Conservation (phyloP, 2,888 invertebrate genomes). For the Cephus runcator region DNA sequence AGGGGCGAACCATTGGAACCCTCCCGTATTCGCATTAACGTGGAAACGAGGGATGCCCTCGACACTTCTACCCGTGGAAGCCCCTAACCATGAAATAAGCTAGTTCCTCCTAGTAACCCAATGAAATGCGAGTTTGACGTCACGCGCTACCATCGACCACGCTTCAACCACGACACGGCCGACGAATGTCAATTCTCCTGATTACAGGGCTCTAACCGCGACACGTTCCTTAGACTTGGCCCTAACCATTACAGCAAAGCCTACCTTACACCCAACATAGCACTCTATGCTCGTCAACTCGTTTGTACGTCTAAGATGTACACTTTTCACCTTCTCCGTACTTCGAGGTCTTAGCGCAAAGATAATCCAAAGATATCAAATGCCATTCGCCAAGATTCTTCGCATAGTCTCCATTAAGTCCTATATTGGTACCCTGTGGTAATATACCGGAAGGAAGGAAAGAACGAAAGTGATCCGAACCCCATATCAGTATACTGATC, state of each 20-base stretch:
- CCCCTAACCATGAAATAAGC: background rate
- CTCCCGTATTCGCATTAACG: background rate
- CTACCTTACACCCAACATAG: background rate
- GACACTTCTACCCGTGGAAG: background rate
- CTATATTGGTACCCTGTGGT: background rate
- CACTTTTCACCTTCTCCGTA: background rate
- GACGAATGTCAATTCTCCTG: background rate
- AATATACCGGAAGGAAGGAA: background rate
- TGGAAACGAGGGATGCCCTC: background rate
- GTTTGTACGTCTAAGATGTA: background rate
- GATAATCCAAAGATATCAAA: background rate
- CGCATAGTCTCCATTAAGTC: background rate
- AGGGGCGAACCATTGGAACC: background rate
- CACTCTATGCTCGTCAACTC: background rate
- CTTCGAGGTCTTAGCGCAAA: background rate
- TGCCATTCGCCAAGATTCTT: background rate
- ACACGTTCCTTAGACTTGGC: background rate
- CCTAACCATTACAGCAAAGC: background rate
- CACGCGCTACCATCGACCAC: background rate
- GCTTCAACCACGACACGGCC: background rate
- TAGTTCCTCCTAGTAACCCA: background rate
- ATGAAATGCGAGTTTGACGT: background rate
- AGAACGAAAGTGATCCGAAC: background rate
- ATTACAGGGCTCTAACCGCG: background rate
- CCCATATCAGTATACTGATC: background rate